phyloP scores from a whole-genome alignment of 2,113 vertebrate species.

The Ailuropoda melanoleuca region DNA sequence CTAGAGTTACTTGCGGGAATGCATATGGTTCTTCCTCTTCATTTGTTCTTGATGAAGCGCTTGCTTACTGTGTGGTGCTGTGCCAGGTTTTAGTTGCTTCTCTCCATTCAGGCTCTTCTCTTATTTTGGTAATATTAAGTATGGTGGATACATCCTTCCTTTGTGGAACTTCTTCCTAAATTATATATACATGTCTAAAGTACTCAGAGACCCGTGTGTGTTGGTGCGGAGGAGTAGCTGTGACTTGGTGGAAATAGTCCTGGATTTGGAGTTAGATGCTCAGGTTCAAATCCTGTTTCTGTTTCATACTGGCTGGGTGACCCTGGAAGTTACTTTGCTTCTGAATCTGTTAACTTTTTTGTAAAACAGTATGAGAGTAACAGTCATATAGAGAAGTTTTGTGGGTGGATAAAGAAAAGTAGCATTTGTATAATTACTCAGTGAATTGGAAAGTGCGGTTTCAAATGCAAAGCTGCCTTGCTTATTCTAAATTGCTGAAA shows the following conservation, averaged over 20 bases:
- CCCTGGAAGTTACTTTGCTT: not conserved
- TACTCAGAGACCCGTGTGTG: not conserved
- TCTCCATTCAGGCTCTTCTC: not conserved
- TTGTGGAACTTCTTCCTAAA: not conserved
- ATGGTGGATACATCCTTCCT: not conserved
- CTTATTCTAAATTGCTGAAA: slow-evolving; percentile 21
- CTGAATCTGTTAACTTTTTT: not conserved
- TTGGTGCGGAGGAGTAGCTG: not conserved
- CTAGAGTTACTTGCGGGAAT: not conserved
- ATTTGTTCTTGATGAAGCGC: not conserved
- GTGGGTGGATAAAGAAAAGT: not conserved
- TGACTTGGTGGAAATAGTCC: not conserved
- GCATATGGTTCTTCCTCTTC: not conserved
- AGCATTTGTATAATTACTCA: not conserved
- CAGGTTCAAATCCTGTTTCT: not conserved
- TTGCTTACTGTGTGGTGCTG: not conserved
- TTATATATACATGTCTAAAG: not conserved
- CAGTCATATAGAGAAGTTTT: not conserved
- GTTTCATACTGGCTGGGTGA: not conserved
- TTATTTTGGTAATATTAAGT: not conserved
- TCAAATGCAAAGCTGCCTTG: not conserved
- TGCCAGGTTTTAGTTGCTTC: not conserved
- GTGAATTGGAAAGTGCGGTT: not conserved
- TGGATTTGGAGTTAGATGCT: not conserved
- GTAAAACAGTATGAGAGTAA: not conserved